A percentile compares a stretch with the other conserved stretches of the same genome.
These are phyloP conservation scores for Staurois parvus DNA, from an alignment of 2,797 vertebrate species.

Conservation along the genomic window DNA sequence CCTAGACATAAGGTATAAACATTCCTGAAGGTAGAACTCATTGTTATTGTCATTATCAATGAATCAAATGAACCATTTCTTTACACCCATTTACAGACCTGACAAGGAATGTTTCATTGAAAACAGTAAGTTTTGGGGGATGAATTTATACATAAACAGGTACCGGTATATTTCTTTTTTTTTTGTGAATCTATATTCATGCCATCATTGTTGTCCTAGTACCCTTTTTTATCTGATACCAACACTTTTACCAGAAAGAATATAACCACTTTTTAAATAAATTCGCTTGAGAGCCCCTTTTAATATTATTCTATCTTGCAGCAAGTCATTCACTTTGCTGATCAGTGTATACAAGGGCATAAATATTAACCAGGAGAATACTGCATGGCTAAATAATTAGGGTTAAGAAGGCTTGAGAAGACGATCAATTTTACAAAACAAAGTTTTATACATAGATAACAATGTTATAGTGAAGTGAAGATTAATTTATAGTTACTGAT, in stretches of 20 bases:
- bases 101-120: too few relatives aligned
- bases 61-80: too few relatives aligned
- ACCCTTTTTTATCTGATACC: too few relatives aligned
- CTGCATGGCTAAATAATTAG: constrained; percentile 42
- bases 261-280: constrained; percentile 21
- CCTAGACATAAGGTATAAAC: too few relatives aligned
- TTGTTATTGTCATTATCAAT: too few relatives aligned
- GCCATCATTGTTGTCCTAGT: too few relatives aligned
- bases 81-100: too few relatives aligned
- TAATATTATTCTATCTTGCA: neutral
- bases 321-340: constrained; percentile 8
- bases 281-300: neutral
- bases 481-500: constrained; percentile 46
- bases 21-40: too few relatives aligned
- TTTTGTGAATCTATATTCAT: too few relatives aligned
- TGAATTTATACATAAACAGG: too few relatives aligned
- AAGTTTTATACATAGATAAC: constrained; percentile 41
- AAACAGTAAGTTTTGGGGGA: too few relatives aligned
- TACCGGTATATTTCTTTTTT: too few relatives aligned
- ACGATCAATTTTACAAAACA: constrained; percentile 39
- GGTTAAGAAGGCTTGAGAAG: constrained; percentile 43
- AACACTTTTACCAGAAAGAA: neutral
- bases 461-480: constrained; percentile 38
- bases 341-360: constrained; percentile 7
- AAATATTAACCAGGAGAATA: constrained; percentile 28